Evolutionary conservation across 2,113 vertebrate genomes (phyloP).

Genomic region (Campylomormyrus numenius): DNA sequence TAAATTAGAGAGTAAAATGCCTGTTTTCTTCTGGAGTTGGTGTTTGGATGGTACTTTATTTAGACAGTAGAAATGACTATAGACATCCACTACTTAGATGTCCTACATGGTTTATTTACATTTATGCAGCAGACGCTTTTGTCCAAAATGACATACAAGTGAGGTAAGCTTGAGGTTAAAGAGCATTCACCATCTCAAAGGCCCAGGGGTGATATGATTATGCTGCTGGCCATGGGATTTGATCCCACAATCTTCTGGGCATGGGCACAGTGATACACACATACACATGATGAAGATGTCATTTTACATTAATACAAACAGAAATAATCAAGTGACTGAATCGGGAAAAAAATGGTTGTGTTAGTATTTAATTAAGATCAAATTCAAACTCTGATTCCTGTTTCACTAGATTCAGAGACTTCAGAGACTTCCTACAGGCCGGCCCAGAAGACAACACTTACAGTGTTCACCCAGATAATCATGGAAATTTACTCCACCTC

Average conservation of each 20-base stretch:
- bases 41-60: slow-evolving; percentile 1
- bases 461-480: background rate
- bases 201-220: background rate
- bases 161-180: background rate
- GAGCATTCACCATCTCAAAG: background rate
- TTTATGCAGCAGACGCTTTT: background rate
- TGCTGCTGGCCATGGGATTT: background rate
- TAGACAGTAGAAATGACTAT: background rate
- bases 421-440: background rate
- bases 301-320: background rate
- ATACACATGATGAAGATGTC: background rate
- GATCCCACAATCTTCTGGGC: background rate
- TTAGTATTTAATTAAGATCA: background rate
- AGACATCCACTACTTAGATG: background rate
- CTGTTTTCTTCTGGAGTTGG: background rate
- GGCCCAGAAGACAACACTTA: background rate
- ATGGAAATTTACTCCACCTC: background rate
- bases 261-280: background rate
- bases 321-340: background rate
- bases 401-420: background rate
- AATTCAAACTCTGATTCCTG: background rate
- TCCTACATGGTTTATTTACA: background rate
- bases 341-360: background rate
- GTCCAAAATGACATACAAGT: background rate
- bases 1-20: background rate